These are phyloP conservation scores for Nestor notabilis DNA, from an alignment of 2,113 vertebrate genomes.

Conservation along the genomic window DNA sequence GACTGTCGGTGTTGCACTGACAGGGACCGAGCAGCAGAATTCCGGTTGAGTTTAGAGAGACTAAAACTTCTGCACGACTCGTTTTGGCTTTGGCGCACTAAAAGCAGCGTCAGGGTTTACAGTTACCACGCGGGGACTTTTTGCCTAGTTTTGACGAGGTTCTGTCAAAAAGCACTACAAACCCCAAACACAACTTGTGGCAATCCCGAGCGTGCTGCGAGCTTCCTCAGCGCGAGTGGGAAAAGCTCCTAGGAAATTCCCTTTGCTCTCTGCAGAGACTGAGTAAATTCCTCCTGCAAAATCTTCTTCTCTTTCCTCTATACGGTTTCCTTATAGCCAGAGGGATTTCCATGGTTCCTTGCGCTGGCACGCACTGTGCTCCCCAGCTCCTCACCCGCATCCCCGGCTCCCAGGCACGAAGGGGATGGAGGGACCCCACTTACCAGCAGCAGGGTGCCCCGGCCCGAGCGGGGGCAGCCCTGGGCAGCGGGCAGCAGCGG, in stretches of 20 bases:
- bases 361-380: fast-evolving
- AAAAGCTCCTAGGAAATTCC: not conserved
- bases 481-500: not conserved
- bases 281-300: not conserved
- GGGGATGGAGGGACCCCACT: not conserved
- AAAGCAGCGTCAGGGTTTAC: not conserved
- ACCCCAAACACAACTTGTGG: not conserved
- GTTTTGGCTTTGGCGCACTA: not conserved
- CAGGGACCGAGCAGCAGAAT: not conserved
- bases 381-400: not conserved
- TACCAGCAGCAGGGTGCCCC: slow-evolving; percentile 58
- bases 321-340: not conserved
- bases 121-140: not conserved
- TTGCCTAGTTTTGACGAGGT: not conserved
- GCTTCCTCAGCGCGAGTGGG: not conserved
- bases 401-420: not conserved
- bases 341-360: fast-evolving
- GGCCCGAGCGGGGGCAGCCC: not conserved
- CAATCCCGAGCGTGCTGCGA: not conserved
- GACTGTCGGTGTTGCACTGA: not conserved
- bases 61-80: not conserved
- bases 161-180: not conserved
- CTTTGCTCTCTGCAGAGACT: not conserved
- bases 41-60: not conserved
- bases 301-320: not conserved